These are phyloP conservation scores for Manis javanica DNA, from an alignment of 2,797 vertebrate species.

Conservation along the genomic window DNA sequence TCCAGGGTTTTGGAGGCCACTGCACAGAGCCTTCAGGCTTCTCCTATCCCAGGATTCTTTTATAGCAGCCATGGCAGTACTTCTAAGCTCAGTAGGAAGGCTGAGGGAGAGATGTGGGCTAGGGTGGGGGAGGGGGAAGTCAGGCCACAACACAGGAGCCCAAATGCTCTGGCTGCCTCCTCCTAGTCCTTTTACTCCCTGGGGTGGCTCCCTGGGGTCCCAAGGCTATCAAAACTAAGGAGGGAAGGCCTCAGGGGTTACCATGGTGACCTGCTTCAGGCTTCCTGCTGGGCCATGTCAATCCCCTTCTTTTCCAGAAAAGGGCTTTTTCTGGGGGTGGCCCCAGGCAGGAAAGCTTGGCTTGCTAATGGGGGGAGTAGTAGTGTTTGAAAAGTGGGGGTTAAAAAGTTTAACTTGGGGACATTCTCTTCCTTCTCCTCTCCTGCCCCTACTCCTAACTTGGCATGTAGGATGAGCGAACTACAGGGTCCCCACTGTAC, in stretches of 20 bases:
- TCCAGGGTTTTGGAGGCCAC: not conserved
- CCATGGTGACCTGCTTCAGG: constrained; percentile 93
- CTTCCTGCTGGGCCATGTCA: constrained; percentile 95
- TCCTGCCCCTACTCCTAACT: not conserved
- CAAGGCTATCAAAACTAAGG: constrained; percentile 55
- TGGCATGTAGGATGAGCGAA: not conserved
- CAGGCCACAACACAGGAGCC: not conserved
- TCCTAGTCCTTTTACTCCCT: constrained; percentile 57
- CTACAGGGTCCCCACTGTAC: not conserved
- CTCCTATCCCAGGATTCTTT: constrained; percentile 1
- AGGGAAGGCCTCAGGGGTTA: constrained; percentile 86
- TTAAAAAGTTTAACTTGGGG: constrained; percentile 60
- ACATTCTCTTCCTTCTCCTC: not conserved
- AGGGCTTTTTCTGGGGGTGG: constrained; percentile 91
- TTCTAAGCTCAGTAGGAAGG: constrained; percentile 11
- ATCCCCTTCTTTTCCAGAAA: constrained; percentile 95
- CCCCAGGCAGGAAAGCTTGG: constrained; percentile 65
- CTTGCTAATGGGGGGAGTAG: constrained; percentile 4
- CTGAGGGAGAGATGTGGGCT: not conserved
- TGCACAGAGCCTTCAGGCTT: not conserved
- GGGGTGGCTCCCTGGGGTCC: constrained; percentile 61
- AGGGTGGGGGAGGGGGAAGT: not conserved
- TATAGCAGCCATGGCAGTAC: not conserved
- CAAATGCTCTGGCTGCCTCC: constrained; percentile 1
- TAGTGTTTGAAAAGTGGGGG: constrained; percentile 52